Conservation (phyloP, 2,888 invertebrate species). For the Seira ritae region DNA sequence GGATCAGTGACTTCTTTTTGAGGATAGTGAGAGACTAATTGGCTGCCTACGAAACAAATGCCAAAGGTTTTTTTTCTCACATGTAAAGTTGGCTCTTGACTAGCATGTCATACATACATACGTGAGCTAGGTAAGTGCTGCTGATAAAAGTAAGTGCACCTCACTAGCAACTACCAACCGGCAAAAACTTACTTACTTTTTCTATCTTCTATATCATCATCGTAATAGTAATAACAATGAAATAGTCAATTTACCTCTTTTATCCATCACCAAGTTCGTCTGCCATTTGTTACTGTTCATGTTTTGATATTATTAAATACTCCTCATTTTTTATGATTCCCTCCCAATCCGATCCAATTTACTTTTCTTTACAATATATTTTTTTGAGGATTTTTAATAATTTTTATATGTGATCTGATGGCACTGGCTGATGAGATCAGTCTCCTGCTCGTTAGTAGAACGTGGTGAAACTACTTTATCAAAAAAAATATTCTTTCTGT, state of each 20-base stretch:
- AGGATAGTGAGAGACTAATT: neutral
- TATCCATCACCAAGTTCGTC: neutral
- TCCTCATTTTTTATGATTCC: neutral
- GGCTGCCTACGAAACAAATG: neutral
- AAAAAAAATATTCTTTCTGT: neutral
- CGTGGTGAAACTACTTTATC: neutral
- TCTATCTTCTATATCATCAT: neutral
- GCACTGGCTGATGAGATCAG: conserved; percentile 11
- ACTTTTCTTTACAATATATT: too few relatives aligned
- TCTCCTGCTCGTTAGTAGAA: neutral
- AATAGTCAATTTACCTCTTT: conserved; percentile 12
- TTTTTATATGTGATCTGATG: neutral
- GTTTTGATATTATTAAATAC: conserved; percentile 12
- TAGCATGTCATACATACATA: neutral
- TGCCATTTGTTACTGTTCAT: conserved; percentile 25
- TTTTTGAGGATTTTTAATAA: neutral
- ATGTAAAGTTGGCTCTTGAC: neutral
- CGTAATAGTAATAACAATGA: neutral
- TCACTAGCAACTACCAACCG: neutral
- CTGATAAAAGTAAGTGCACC: too few relatives aligned
- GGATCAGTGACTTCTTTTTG: neutral
- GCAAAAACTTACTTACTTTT: neutral
- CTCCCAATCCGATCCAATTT: too few relatives aligned
- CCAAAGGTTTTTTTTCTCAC: neutral
- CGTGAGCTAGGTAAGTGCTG: too few relatives aligned